Evolutionary conservation across 2,888 invertebrate species (phyloP), one percentile per base, ranked within the genome.

Genomic region (Diarsia mendica): DNA sequence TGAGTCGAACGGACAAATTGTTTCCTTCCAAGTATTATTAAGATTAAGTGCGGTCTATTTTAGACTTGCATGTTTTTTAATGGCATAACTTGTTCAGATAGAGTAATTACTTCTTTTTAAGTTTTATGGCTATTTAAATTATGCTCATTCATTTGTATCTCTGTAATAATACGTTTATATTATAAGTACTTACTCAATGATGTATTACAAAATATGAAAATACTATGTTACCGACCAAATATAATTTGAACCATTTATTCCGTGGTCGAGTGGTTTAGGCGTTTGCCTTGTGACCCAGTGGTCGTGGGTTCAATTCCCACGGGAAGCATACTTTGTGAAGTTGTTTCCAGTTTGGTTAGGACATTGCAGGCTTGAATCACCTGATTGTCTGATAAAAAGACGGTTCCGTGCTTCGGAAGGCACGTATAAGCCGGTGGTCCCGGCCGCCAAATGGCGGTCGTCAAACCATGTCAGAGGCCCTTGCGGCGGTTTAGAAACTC

Each of bases 1-100:
- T 49, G 65, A 20, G 49, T 72, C 61, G 55, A 74, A 61, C 46
- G 44, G 51, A 79, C 23, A 72, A 79, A 67, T 51, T 49, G 23
- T 65, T 82, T 55, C 60, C 44, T 63, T 60, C 15, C 48, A n/a
- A 67, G 46, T 61, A 28, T 67, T 33, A 67, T 77, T 48, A 53
- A 64, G 44, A 53, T 48, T 72, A 46, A 71, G 20, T 67, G 48
- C n/a, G 3, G 46, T 70, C 13, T 67, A 28, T 65, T 70, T 64
- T 60, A 70, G 60, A 60, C 46, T n/a, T 39, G 33, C n/a, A 67
- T 46, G 58, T 39, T 65, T 66, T 66, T 61, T 61, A 33, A 55
- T 33, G 60, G 28, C 8, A 73, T 28, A 28, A 20, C 6, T 67
- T 13, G 55, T 64, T 55, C n/a, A 58, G 44, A 60, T 49, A 20